Conservation (phyloP, 2,888 invertebrate species). For the Ramazzottius varieornatus region DNA sequence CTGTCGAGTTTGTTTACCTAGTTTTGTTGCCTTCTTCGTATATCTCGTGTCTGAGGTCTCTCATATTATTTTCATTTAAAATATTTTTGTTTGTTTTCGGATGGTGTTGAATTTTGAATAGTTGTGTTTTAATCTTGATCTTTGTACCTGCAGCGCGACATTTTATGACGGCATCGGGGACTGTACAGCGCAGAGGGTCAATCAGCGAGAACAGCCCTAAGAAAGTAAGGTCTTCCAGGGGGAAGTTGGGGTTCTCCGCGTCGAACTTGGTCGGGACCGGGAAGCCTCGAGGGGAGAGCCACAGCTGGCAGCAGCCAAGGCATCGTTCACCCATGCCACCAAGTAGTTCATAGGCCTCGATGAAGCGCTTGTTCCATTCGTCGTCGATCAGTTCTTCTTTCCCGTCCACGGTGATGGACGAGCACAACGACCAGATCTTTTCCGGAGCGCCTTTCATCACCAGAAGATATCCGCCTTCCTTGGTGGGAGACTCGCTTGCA, state of each 20-base stretch:
- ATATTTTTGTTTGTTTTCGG: too few species aligned
- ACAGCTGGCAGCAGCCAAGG: neutral
- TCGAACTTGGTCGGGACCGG: slow-evolving; percentile 6
- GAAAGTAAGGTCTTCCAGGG: slow-evolving; percentile 7
- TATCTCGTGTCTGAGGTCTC: too few species aligned
- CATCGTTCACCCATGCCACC: neutral
- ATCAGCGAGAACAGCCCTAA: slow-evolving; percentile 8
- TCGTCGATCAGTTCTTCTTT: neutral
- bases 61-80: too few species aligned
- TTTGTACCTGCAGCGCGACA: slow-evolving; percentile 8
- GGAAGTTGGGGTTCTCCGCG: slow-evolving; percentile 7
- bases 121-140: too few species aligned
- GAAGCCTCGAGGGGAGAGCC: slow-evolving; percentile 3
- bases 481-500: neutral
- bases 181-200: slow-evolving; percentile 8
- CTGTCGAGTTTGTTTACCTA: too few species aligned
- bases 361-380: neutral
- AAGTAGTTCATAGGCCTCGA: neutral
- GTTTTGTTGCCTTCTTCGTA: too few species aligned
- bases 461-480: slow-evolving; percentile 4
- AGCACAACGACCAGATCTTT: slow-evolving; percentile 6
- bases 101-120: too few species aligned
- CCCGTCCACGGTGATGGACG: slow-evolving; percentile 4
- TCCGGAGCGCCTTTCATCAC: slow-evolving; percentile 9
- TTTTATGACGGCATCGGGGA: slow-evolving; percentile 8